These are phyloP conservation scores for Penelope pileata DNA, from an alignment of 2,113 vertebrate species.

Conservation along the genomic window DNA sequence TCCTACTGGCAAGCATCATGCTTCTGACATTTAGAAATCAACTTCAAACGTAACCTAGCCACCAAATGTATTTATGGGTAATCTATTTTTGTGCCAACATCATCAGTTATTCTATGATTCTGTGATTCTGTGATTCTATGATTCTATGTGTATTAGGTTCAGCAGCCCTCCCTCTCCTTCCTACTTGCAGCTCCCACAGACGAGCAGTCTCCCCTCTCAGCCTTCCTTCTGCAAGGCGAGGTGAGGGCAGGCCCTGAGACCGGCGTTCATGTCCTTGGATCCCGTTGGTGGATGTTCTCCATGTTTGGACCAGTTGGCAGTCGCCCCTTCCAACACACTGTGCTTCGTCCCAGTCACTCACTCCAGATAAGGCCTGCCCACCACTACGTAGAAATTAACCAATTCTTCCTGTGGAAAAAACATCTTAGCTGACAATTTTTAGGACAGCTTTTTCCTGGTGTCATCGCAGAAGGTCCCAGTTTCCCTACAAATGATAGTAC, in stretches of 20 bases:
- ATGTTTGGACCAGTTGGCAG: not conserved
- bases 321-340: not conserved
- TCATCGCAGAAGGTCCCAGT: not conserved
- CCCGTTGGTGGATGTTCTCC: too few relatives aligned
- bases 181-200: not conserved
- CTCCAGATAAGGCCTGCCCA: not conserved
- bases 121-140: too few relatives aligned
- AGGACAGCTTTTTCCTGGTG: not conserved
- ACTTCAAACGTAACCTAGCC: not conserved
- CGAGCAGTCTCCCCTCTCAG: fast-evolving
- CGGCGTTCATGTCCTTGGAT: not conserved
- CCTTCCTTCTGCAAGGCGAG: not conserved
- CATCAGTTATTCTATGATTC: too few relatives aligned
- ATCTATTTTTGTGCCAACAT: not conserved
- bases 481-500: not conserved
- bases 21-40: not conserved
- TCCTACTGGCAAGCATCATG: not conserved
- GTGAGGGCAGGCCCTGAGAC: not conserved
- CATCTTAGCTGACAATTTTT: not conserved
- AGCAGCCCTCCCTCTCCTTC: not conserved
- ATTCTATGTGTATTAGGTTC: too few relatives aligned
- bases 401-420: not conserved
- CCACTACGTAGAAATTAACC: not conserved
- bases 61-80: not conserved
- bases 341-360: not conserved